phyloP scores from a whole-genome alignment of 1,140 invertebrate species.

The Neelides sp. region DNA sequence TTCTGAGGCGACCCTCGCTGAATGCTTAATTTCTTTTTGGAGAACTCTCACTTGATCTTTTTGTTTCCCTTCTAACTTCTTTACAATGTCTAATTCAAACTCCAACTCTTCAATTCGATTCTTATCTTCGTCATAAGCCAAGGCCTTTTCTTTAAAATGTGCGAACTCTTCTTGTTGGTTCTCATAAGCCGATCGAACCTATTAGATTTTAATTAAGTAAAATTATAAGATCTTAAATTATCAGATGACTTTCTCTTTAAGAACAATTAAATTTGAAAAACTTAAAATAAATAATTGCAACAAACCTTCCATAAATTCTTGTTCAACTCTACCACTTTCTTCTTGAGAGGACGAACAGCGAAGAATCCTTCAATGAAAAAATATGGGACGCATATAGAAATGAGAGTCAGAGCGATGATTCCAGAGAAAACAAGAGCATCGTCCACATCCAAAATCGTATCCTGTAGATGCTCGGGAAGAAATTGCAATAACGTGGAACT shows the following conservation, averaged over 20 bases:
- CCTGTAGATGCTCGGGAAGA: slow-evolving; percentile 28
- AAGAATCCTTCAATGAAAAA: slow-evolving; percentile 25
- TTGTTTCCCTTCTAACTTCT: slow-evolving; percentile 24
- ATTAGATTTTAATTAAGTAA: no score
- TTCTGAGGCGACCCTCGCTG: slow-evolving; percentile 12
- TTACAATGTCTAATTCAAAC: slow-evolving; percentile 16
- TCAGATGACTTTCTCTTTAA: no score
- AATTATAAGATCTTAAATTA: no score
- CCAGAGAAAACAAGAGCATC: slow-evolving; percentile 28
- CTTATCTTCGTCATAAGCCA: slow-evolving; percentile 26
- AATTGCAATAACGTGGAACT: slow-evolving; percentile 23
- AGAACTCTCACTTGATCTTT: slow-evolving; percentile 18
- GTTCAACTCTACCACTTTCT: slow-evolving; percentile 28
- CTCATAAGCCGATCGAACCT: slow-evolving; percentile 28
- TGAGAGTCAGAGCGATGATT: slow-evolving; percentile 26
- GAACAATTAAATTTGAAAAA: no score
- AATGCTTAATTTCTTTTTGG: slow-evolving; percentile 18
- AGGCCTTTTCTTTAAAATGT: slow-evolving; percentile 27
- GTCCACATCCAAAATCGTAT: slow-evolving; percentile 29
- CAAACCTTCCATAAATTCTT: slow-evolving; percentile 29
- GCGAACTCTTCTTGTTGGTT: slow-evolving; percentile 30
- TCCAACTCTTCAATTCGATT: slow-evolving; percentile 26
- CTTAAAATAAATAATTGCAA: no score
- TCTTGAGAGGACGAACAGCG: slow-evolving; percentile 25
- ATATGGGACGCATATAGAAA: slow-evolving; percentile 30